Evolutionary conservation across 1,140 invertebrate genomes (phyloP).

Genomic region (Dryas iulia): DNA sequence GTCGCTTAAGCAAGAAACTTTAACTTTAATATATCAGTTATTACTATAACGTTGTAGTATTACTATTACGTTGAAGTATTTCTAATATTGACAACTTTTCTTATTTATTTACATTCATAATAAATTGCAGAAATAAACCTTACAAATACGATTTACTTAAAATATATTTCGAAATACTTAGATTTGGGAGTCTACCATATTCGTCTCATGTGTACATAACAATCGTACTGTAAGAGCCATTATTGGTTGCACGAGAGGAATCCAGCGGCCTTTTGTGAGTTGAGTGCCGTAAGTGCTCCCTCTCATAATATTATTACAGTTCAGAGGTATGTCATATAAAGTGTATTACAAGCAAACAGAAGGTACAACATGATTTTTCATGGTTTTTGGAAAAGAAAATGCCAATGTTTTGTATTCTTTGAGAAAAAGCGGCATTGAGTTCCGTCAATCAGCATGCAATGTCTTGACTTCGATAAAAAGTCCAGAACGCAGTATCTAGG

Average conservation of each 20-base stretch:
- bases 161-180: neutral
- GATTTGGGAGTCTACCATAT: neutral
- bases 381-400: neutral
- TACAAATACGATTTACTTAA: neutral
- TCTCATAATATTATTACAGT: slow-evolving; percentile 17
- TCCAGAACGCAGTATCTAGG: no score
- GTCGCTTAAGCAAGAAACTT: no score
- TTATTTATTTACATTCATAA: no score
- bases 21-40: no score
- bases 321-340: neutral
- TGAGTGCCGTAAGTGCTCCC: slow-evolving; percentile 14
- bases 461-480: no score
- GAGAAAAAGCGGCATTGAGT: no score
- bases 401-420: no score
- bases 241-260: slow-evolving; percentile 9
- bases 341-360: neutral
- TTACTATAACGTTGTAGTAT: no score
- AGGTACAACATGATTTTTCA: neutral
- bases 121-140: no score
- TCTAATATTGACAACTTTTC: no score
- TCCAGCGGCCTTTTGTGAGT: neutral
- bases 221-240: neutral
- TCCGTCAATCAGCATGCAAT: no score
- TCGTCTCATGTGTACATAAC: neutral
- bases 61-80: no score